Base-by-base conservation (phyloP, 2,888 invertebrate genomes). In the Cyclophora albipunctata region DNA sequence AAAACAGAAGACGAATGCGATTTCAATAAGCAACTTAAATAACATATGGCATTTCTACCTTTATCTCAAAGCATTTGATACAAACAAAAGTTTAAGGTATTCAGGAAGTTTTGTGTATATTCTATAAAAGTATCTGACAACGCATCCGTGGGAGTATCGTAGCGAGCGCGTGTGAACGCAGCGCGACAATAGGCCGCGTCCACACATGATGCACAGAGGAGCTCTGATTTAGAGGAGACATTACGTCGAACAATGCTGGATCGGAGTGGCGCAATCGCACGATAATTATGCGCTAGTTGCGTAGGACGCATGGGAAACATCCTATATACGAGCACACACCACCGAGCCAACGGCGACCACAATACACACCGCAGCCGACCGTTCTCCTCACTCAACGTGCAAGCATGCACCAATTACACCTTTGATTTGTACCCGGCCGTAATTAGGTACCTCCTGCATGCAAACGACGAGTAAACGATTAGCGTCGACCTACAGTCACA, bases 171-270 rank as follows among this genome's bases (percentile, higher is more conserved):
- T 87, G 86, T 84, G 86, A 87, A 87, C 77, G 62, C 40, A 53
- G 53, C 63, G 69, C 67, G 75, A 86, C 84, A 87, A 87, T 84
- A 70, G 81, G 57, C 69, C 68, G 58, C 55, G 73, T 67, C 69
- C 75, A 79, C 74, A 80, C 74, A 73, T 73, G 77, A 77, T 75
- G 76, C 71, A 67, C 67, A 63, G 62, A 61, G 75, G 80, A 75
- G 80, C 73, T 75, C 83, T 83, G 83, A 81, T 84, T 84, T 83
- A 84, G 81, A 84, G 73, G 78, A 81, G 76, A 73, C 82, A 82
- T 82, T 81, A 82, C 73, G 64, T 63, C 72, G 75, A 80, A 85
- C 85, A 87, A 86, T 82, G 82, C 77, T 59, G 70, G 72, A 79
- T 79, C 71, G 63, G 53, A 60, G 69, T 75, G 74, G 69, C 68